These are phyloP conservation scores for Ophioninae sp. DNA, from an alignment of 2,888 invertebrate species.

Conservation along the genomic window DNA sequence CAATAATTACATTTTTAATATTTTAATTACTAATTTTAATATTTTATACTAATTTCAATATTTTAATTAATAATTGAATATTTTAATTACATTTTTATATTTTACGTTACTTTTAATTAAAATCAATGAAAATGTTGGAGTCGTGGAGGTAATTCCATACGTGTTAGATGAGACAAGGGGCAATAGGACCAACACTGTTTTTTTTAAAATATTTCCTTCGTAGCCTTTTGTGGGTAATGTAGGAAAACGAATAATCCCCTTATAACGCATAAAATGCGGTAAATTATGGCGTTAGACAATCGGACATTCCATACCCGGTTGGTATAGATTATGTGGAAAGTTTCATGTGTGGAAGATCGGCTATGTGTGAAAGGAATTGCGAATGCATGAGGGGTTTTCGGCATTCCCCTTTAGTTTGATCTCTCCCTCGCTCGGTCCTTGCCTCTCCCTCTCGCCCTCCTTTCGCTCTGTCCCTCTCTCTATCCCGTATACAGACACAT, in stretches of 20 bases:
- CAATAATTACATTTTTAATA: too few relatives aligned
- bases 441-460: slow-evolving; percentile 1
- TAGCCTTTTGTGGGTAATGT: neutral
- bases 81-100: neutral
- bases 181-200: neutral
- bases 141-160: neutral
- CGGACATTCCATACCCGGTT: neutral
- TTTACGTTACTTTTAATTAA: neutral
- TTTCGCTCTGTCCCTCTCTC: slow-evolving; percentile 14
- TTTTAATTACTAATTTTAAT: too few relatives aligned
- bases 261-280: neutral
- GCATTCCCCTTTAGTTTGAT: slow-evolving; percentile 15
- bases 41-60: too few relatives aligned
- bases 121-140: neutral
- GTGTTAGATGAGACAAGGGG: neutral
- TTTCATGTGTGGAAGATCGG: neutral
- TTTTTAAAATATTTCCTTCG: neutral
- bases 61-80: too few relatives aligned
- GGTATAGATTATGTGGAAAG: slow-evolving; percentile 2
- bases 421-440: neutral
- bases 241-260: neutral
- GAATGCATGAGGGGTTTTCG: slow-evolving; percentile 44
- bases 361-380: slow-evolving; percentile 43
- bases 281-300: neutral
- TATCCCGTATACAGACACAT: neutral